Base-by-base conservation (phyloP, 2,113 vertebrate species). In the Pandion haliaetus region DNA sequence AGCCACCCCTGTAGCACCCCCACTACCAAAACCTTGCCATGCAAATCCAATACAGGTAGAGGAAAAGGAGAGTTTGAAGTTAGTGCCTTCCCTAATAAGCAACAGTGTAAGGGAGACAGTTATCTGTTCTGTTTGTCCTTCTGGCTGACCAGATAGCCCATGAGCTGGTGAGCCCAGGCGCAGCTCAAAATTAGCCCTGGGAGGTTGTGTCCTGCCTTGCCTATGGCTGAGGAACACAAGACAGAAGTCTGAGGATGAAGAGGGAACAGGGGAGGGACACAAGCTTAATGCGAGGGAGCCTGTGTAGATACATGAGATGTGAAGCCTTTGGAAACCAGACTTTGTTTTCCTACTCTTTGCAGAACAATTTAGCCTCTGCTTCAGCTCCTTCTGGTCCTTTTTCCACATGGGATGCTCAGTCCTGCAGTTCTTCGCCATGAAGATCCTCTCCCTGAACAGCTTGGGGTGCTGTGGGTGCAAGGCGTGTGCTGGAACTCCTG, bases 201-300 rank as follows among this genome's bases (percentile, higher is more conserved):
- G 14, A 80, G 13, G 15, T 1, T 65, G 26, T 65, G 34, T 23
- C 71, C 29, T 69, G 32, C 49, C 38, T 63, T 91, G 44, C 6
- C 58, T 12, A 2, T 26, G 54, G 58, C 58, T 77, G 62, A 77
- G 67, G 58, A 71, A 40, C 47, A 72, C 23, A 44, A 47, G 28
- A 63, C 34, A 59, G 23, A 79, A 54, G 6, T 20, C 18, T 59
- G 38, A 87, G 42, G 44, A 42, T 38, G 23, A 85, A 77, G 8
- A 54, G 25, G 14, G 25, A n/a, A 38, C 10, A 3, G 12, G 31
- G 23, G 38, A 81, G 7, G 38, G 62, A 54, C 0, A 0, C 0
- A 3, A 62, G 17, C 10, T 84, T 31, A 54, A 28, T 28, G 55
- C 58, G 61, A 76, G 20, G 23, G 5, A 44, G 25, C 29, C 66